These are phyloP conservation scores for Chionomys nivalis DNA, from an alignment of 2,113 vertebrate species.

Conservation along the genomic window DNA sequence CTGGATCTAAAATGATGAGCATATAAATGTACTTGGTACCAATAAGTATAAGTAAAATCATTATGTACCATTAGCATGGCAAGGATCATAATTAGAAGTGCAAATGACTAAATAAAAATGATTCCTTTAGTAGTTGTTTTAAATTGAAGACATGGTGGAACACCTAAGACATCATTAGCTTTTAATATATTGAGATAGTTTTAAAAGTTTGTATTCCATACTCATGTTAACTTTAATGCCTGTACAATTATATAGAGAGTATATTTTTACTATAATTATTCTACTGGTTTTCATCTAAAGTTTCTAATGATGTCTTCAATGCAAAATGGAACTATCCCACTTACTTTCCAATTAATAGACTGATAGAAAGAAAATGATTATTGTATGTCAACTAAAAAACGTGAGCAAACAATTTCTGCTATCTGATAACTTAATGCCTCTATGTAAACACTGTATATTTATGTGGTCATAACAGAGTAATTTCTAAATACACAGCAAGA, in stretches of 20 bases:
- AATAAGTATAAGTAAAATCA: slow-evolving; percentile 83
- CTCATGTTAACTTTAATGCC: slow-evolving; percentile 57
- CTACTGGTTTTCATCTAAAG: slow-evolving; percentile 9
- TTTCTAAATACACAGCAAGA: not conserved
- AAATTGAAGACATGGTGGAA: slow-evolving; percentile 77
- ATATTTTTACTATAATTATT: slow-evolving; percentile 32
- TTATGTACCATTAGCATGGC: slow-evolving; percentile 78
- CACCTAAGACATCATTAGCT: slow-evolving; percentile 75
- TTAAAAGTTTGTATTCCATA: slow-evolving; percentile 43
- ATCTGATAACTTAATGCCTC: slow-evolving; percentile 19
- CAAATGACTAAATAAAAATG: slow-evolving; percentile 6
- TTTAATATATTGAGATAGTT: slow-evolving; percentile 59
- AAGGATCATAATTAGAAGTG: slow-evolving; percentile 57
- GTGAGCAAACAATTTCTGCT: not conserved
- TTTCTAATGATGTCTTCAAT: slow-evolving; percentile 44
- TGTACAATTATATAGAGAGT: too few relatives aligned
- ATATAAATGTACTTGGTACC: slow-evolving; percentile 78
- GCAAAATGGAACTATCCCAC: slow-evolving; percentile 13
- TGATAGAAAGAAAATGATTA: slow-evolving; percentile 23
- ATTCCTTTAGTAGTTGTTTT: slow-evolving; percentile 77
- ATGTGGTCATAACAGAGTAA: not conserved
- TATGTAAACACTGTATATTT: slow-evolving; percentile 6
- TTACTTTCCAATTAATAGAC: slow-evolving; percentile 31
- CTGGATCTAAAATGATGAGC: slow-evolving; percentile 82
- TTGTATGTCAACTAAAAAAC: not conserved